Conservation (phyloP, 2,113 vertebrate species). For the Oceanites oceanicus region DNA sequence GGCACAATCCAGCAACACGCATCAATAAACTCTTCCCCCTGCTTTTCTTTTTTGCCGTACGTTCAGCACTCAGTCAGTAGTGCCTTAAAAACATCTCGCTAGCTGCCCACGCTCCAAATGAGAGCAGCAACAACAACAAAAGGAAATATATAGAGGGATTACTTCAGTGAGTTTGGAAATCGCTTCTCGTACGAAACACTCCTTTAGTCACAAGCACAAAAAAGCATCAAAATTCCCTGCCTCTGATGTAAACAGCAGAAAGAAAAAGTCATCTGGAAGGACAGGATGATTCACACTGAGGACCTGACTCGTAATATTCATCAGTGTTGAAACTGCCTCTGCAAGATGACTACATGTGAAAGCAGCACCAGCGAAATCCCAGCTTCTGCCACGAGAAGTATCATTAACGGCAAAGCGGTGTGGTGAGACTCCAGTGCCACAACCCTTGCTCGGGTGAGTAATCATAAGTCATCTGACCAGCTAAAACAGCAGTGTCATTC, state of each 20-base stretch:
- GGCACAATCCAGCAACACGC: background rate
- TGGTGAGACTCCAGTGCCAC: constrained; percentile 1
- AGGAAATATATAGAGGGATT: constrained; percentile 5
- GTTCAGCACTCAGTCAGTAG: background rate
- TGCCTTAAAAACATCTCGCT: background rate
- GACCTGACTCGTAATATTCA: constrained; percentile 48
- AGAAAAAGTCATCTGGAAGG: constrained; percentile 65
- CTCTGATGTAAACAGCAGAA: constrained; percentile 63
- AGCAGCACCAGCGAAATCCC: constrained; percentile 33
- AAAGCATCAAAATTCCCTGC: constrained; percentile 51
- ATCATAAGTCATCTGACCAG: background rate
- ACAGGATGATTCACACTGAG: constrained; percentile 47
- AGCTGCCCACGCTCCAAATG: background rate
- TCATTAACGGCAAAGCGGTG: background rate
- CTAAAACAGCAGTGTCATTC: constrained; percentile 11
- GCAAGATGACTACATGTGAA: constrained; percentile 46
- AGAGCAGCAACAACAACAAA: constrained; percentile 35
- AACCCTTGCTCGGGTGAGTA: constrained; percentile 11
- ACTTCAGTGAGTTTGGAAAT: constrained; percentile 53
- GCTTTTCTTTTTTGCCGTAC: background rate
- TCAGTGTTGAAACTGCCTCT: constrained; percentile 49
- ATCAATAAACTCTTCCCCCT: background rate
- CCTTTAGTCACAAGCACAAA: constrained; percentile 37
- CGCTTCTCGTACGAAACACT: background rate
- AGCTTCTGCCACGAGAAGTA: background rate